Conservation (phyloP, 2,888 invertebrate genomes). For the Pyrrhia umbra region DNA sequence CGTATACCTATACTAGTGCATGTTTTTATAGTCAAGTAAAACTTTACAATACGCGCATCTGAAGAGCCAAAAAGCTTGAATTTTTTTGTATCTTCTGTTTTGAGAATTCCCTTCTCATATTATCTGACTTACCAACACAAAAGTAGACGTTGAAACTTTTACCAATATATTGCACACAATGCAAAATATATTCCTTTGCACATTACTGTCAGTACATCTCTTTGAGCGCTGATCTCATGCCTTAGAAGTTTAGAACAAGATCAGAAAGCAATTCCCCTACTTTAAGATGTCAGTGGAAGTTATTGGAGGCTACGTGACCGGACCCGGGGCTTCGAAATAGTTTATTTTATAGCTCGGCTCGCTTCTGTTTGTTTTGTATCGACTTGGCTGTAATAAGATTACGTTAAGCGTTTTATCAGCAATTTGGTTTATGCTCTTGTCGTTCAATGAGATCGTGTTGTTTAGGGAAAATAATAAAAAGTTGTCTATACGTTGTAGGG, state of each 20-base stretch:
- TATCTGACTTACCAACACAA: background rate
- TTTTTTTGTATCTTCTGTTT: background rate
- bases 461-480: background rate
- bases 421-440: conserved; percentile 42
- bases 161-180: conserved; percentile 41
- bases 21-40: no score
- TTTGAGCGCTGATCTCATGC: conserved; percentile 60
- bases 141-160: conserved; percentile 15
- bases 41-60: no score
- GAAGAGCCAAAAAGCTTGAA: background rate
- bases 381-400: conserved; percentile 54
- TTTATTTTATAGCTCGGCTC: conserved; percentile 68
- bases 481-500: background rate
- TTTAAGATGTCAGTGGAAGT: conserved; percentile 84
- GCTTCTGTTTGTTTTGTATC: conserved; percentile 60
- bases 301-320: conserved; percentile 82
- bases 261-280: conserved; percentile 82
- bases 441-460: conserved; percentile 1
- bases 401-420: conserved; percentile 52
- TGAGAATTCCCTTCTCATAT: background rate
- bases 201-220: conserved; percentile 47
- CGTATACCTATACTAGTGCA: no score
- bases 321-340: conserved; percentile 70
- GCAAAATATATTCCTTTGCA: conserved; percentile 43
- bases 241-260: conserved; percentile 73